Percentiles rank a stretch among this genome's conserved stretches.
phyloP scores from a whole-genome alignment of 2,113 vertebrate species.

The Antigone vipio region DNA sequence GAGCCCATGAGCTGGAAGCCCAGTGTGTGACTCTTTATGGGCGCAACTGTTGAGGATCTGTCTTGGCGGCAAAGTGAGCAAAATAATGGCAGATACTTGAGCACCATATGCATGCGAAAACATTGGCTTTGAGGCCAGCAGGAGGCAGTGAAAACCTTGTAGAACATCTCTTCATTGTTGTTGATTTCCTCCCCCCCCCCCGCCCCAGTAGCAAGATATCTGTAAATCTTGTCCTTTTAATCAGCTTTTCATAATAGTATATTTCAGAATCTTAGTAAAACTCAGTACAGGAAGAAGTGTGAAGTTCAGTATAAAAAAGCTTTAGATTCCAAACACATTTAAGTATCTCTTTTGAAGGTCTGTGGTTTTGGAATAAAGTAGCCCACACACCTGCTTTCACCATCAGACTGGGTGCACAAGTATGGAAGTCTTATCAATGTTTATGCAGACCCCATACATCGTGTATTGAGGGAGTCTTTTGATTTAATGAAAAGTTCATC shows the following conservation, averaged over 20 bases:
- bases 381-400: not conserved
- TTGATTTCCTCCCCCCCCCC: not conserved
- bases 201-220: not conserved
- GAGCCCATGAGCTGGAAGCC: not conserved
- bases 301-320: slow-evolving; percentile 33
- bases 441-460: not conserved
- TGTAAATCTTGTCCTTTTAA: slow-evolving; percentile 42
- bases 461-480: not conserved
- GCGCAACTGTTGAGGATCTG: not conserved
- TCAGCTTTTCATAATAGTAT: slow-evolving; percentile 8
- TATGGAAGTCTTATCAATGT: not conserved
- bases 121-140: not conserved
- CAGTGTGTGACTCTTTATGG: accelerated
- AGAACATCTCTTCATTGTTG: not conserved
- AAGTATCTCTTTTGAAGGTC: slow-evolving; percentile 12
- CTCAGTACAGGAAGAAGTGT: slow-evolving; percentile 28
- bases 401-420: slow-evolving; percentile 10
- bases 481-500: not conserved
- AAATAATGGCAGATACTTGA: not conserved
- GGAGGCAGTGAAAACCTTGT: slow-evolving; percentile 40
- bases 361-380: not conserved
- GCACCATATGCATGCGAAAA: not conserved
- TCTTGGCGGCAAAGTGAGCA: not conserved
- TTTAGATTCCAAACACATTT: slow-evolving; percentile 42
- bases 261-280: slow-evolving; percentile 57